Evolutionary conservation across 2,797 vertebrate genomes (phyloP).

Genomic region (Tinamus major): DNA sequence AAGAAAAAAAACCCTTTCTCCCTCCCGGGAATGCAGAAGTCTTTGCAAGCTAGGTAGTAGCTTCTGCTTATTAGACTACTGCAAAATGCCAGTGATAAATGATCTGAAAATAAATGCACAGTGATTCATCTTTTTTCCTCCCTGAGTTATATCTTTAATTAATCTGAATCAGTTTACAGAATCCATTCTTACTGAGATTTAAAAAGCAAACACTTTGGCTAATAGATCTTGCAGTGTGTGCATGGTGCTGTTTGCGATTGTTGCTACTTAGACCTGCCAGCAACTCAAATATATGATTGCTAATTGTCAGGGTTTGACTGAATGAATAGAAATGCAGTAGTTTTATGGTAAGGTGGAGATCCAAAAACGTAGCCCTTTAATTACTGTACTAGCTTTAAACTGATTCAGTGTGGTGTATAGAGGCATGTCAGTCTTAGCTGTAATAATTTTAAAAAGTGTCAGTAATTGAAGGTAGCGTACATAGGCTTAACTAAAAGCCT

Average conservation of each 20-base stretch:
- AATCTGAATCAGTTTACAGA: constrained; percentile 67
- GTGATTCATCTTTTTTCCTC: constrained; percentile 33
- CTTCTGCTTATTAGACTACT: constrained; percentile 41
- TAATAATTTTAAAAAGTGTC: not conserved
- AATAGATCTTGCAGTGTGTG: constrained; percentile 50
- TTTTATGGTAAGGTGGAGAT: not conserved
- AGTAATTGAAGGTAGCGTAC: not conserved
- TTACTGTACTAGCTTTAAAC: constrained; percentile 6
- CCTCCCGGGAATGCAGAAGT: constrained; percentile 11
- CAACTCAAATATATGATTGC: constrained; percentile 17
- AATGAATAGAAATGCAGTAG: not conserved
- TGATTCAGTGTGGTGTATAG: not conserved
- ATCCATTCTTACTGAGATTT: constrained; percentile 62
- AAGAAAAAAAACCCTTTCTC: not conserved
- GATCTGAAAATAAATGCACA: constrained; percentile 61
- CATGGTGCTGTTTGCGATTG: not conserved
- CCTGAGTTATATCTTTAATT: constrained; percentile 63
- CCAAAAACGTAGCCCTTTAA: not conserved
- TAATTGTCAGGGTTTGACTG: constrained; percentile 25
- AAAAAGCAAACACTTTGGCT: constrained; percentile 39
- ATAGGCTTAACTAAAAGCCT: not conserved
- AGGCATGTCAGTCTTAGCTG: not conserved
- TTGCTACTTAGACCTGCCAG: constrained; percentile 36
- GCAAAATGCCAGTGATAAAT: constrained; percentile 62
- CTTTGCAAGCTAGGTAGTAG: constrained; percentile 16